Evolutionary conservation across 2,113 vertebrate genomes (phyloP).

Genomic region (Leptobrachium ailaonicum): DNA sequence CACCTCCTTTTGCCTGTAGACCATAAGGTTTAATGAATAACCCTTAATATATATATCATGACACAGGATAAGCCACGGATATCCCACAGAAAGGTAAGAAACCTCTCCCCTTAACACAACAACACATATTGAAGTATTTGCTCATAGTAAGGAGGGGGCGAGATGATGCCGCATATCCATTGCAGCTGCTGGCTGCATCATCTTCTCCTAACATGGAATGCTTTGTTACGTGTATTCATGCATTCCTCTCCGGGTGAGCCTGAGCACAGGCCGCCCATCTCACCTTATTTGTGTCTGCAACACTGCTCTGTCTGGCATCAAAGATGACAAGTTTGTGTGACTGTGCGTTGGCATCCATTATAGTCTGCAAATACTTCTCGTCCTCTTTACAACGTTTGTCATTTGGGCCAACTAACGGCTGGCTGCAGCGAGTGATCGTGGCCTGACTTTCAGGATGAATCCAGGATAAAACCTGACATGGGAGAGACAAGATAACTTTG

Average conservation of each 20-base stretch:
- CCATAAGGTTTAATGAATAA: constrained; percentile 20
- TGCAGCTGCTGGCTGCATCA: too few species aligned
- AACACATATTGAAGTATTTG: too few species aligned
- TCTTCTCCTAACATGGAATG: too few species aligned
- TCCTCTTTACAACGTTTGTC: constrained; percentile 95
- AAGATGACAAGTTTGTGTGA: constrained; percentile 94
- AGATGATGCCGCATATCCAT: too few species aligned
- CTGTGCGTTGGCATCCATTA: constrained; percentile 97
- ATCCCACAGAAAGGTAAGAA: too few species aligned
- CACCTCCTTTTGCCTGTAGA: constrained; percentile 88
- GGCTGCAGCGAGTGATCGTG: constrained; percentile 88
- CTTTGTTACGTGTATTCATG: too few species aligned
- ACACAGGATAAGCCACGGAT: too few species aligned
- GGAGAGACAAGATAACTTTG: background rate
- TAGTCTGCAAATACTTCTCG: constrained; percentile 89
- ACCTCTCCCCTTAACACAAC: too few species aligned
- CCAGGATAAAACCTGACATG: constrained; percentile 86
- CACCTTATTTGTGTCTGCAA: constrained; percentile 91
- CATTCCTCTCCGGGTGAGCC: too few species aligned
- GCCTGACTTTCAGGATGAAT: constrained; percentile 97
- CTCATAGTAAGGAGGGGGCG: too few species aligned
- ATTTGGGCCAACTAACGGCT: constrained; percentile 85
- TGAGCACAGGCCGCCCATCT: background rate
- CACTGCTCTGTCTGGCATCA: constrained; percentile 87
- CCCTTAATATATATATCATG: too few species aligned